Evolutionary conservation across 2,888 invertebrate genomes (phyloP).

Genomic region (Macrosoma leucophasiata): DNA sequence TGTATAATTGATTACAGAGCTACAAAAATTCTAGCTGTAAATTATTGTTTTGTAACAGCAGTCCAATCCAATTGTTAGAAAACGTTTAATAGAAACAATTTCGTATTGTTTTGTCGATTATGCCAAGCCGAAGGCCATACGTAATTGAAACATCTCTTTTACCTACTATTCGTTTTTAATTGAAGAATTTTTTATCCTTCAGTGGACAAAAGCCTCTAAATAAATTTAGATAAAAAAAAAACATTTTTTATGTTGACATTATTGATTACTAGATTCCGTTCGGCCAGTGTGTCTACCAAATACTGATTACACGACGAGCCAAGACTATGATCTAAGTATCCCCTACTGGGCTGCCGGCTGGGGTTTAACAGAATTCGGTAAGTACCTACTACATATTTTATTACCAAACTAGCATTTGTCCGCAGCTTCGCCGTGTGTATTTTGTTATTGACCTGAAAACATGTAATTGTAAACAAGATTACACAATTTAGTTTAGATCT

Average conservation of each 20-base stretch:
- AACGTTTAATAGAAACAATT: neutral
- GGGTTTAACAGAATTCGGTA: conserved; percentile 76
- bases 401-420: too few relatives aligned
- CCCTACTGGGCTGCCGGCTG: conserved; percentile 78
- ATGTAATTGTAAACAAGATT: too few relatives aligned
- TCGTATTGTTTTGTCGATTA: neutral
- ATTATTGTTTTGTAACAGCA: too few relatives aligned
- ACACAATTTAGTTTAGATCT: too few relatives aligned
- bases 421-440: too few relatives aligned
- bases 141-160: neutral
- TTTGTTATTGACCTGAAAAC: too few relatives aligned
- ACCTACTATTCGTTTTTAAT: neutral
- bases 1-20: too few relatives aligned
- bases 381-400: conserved; percentile 16
- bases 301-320: conserved; percentile 31
- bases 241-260: too few relatives aligned
- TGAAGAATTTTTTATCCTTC: neutral
- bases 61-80: too few relatives aligned
- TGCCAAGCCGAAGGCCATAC: neutral
- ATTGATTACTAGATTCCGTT: conserved; percentile 39
- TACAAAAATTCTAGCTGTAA: too few relatives aligned
- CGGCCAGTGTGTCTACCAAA: conserved; percentile 65
- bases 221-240: too few relatives aligned
- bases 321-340: conserved; percentile 47
- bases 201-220: neutral